A percentile compares a stretch with the other conserved stretches of the same genome.
Conservation (phyloP, 2,113 vertebrate genomes). For the Chloebia gouldiae region DNA sequence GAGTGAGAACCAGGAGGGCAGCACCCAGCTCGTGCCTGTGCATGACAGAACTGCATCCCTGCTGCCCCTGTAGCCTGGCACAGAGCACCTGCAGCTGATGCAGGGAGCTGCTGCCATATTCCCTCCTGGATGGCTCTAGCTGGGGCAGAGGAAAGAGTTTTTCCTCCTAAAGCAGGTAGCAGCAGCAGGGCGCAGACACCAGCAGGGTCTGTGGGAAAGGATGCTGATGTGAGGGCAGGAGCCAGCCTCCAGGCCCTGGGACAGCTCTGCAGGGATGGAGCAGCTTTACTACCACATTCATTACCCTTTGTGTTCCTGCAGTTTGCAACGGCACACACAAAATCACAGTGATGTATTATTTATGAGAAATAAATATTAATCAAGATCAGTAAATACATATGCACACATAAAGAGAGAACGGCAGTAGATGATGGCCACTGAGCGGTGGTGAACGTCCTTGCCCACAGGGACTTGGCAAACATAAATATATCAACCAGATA, state of each 20-base stretch:
- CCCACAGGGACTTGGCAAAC: background rate
- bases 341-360: background rate
- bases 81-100: fast-evolving
- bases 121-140: background rate
- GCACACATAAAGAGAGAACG: fast-evolving
- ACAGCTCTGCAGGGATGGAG: background rate
- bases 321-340: background rate
- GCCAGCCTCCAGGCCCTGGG: background rate
- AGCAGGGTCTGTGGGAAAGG: background rate
- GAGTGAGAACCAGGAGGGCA: background rate
- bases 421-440: background rate
- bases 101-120: background rate
- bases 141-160: background rate
- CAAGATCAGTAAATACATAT: background rate
- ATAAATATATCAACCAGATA: background rate
- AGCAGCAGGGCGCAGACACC: background rate
- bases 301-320: background rate
- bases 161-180: background rate
- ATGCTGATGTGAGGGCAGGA: fast-evolving
- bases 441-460: background rate
- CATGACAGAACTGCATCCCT: background rate
- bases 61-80: background rate
- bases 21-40: background rate
- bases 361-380: slow-evolving; percentile 27
- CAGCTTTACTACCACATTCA: background rate